These are phyloP conservation scores for Dryas iulia DNA, from an alignment of 1,140 invertebrate species.

Conservation along the genomic window DNA sequence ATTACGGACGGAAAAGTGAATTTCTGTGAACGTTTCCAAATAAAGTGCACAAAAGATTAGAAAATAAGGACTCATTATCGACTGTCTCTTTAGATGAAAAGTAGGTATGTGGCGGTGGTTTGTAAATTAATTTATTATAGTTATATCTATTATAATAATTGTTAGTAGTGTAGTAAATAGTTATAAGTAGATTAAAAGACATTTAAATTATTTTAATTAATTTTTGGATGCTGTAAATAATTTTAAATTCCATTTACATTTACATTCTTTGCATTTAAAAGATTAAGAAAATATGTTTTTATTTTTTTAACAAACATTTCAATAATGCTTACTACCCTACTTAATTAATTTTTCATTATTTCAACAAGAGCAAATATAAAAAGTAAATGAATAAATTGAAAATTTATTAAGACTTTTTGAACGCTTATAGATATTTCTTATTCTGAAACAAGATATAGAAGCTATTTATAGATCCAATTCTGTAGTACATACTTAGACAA, in stretches of 20 bases:
- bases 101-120: background rate
- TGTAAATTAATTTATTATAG: slow-evolving; percentile 6
- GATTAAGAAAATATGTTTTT: too few relatives aligned
- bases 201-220: background rate
- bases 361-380: too few relatives aligned
- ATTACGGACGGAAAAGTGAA: background rate
- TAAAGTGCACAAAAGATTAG: slow-evolving; percentile 21
- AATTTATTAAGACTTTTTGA: background rate
- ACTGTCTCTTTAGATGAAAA: background rate
- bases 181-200: background rate
- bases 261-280: background rate
- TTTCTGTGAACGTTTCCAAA: slow-evolving; percentile 5
- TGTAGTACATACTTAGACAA: background rate
- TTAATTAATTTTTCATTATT: background rate
- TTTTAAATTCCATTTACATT: background rate
- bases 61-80: slow-evolving; percentile 14
- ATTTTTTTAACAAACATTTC: too few relatives aligned
- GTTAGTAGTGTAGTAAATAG: slow-evolving; percentile 7
- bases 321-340: background rate
- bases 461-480: background rate
- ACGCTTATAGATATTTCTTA: background rate
- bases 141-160: slow-evolving; percentile 4
- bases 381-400: too few relatives aligned
- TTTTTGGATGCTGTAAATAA: background rate
- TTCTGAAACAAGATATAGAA: background rate